Evolutionary conservation across 2,888 invertebrate species (phyloP).

Genomic region (Nysson spinosus): DNA sequence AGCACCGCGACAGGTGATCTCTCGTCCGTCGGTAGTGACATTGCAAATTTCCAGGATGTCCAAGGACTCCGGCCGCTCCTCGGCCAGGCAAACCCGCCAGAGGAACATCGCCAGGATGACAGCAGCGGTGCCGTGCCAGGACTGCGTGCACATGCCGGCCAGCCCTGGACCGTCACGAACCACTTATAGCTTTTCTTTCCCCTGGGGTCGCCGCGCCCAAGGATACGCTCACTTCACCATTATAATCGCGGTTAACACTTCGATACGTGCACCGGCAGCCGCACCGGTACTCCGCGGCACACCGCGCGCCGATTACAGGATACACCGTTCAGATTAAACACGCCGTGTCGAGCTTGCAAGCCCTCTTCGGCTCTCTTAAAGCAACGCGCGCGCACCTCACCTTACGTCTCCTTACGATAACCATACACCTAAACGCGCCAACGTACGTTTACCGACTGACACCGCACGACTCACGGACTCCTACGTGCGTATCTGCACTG

Average conservation of each 20-base stretch:
- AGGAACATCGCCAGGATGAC: slow-evolving; percentile 47
- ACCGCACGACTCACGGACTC: too few relatives aligned
- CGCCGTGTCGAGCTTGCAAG: slow-evolving; percentile 7
- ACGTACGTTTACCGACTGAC: slow-evolving; percentile 57
- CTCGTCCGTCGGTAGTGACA: slow-evolving; percentile 66
- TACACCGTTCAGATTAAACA: too few relatives aligned
- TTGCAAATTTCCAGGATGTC: slow-evolving; percentile 56
- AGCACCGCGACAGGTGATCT: slow-evolving; percentile 66
- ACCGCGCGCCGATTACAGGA: too few relatives aligned
- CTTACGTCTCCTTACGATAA: neutral
- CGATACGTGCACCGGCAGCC: neutral
- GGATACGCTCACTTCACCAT: slow-evolving; percentile 48
- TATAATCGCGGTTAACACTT: slow-evolving; percentile 9
- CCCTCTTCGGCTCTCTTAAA: neutral
- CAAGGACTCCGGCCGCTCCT: slow-evolving; percentile 17
- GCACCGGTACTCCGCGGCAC: too few relatives aligned
- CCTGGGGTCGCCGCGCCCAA: slow-evolving; percentile 56
- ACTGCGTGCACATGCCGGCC: slow-evolving; percentile 62
- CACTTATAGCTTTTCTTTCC: slow-evolving; percentile 32
- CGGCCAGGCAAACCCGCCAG: slow-evolving; percentile 39
- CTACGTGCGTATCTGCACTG: slow-evolving; percentile 30
- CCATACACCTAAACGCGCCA: slow-evolving; percentile 28
- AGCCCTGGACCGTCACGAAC: slow-evolving; percentile 32
- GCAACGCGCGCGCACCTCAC: slow-evolving; percentile 17
- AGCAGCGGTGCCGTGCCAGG: slow-evolving; percentile 39